phyloP scores from a whole-genome alignment of 2,888 invertebrate genomes.

The Neoitamus cyanurus region DNA sequence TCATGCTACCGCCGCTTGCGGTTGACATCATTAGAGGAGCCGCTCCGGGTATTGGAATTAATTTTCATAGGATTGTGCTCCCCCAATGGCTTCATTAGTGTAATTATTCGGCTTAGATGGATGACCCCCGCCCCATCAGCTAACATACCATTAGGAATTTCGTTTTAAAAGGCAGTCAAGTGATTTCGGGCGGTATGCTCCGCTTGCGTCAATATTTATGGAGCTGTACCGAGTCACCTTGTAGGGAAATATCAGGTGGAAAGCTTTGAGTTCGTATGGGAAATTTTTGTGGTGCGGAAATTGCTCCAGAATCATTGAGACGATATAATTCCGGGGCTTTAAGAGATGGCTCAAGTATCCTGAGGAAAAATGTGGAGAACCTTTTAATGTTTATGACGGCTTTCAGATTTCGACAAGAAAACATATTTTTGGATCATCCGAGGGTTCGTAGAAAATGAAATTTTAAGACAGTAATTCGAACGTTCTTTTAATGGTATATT shows the following conservation, averaged over 20 bases:
- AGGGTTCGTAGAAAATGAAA: not conserved
- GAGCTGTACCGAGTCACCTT: not conserved
- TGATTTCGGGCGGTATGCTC: not conserved
- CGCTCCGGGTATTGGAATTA: not conserved
- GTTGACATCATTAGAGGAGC: constrained; percentile 18
- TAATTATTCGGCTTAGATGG: constrained; percentile 4
- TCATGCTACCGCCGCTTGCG: not conserved
- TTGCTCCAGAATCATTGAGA: not conserved
- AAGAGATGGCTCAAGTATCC: not conserved
- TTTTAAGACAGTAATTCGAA: not conserved
- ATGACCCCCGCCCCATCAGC: not conserved
- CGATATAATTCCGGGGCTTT: not conserved
- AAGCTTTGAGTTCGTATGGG: not conserved
- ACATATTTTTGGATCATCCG: not conserved
- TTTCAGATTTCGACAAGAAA: not conserved
- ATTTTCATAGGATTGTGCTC: constrained; percentile 14
- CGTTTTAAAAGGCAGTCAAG: constrained; percentile 5
- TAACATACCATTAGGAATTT: not conserved
- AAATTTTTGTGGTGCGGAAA: not conserved
- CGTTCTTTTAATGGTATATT: too few relatives aligned
- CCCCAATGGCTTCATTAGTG: constrained; percentile 27
- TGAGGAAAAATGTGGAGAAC: not conserved
- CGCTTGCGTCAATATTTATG: not conserved
- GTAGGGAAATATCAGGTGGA: not conserved
- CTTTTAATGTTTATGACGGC: not conserved